Percentiles rank a stretch among this genome's conserved stretches.
phyloP scores from a whole-genome alignment of 2,888 invertebrate species.

The Andrena camellia region DNA sequence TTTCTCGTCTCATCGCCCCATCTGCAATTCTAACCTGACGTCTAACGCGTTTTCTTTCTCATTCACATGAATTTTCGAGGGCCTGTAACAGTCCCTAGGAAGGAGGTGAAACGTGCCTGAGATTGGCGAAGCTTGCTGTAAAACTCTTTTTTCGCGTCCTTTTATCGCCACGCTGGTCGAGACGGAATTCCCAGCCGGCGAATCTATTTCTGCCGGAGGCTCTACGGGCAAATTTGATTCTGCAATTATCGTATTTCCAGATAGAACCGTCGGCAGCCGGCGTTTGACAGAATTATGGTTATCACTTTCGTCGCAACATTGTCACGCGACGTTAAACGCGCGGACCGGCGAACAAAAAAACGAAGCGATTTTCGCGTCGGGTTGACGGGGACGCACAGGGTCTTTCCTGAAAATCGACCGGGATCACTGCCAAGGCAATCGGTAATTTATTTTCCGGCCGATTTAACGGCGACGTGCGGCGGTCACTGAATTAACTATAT shows the following conservation, averaged over 20 bases:
- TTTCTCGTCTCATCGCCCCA: not conserved
- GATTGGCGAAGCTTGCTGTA: conserved; percentile 14
- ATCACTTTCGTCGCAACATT: conserved; percentile 57
- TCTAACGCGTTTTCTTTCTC: no score
- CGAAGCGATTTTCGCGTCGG: conserved; percentile 47
- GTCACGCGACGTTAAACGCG: conserved; percentile 57
- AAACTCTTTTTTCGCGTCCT: conserved; percentile 16
- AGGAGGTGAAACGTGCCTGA: not conserved
- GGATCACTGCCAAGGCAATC: conserved; percentile 79
- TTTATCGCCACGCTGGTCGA: conserved; percentile 10
- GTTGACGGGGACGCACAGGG: not conserved
- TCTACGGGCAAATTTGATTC: conserved; percentile 48
- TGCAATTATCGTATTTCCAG: conserved; percentile 59
- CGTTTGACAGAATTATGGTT: conserved; percentile 58
- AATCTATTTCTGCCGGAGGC: conserved; percentile 46
- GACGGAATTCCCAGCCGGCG: conserved; percentile 13
- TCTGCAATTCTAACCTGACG: not conserved
- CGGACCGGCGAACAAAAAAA: conserved; percentile 33
- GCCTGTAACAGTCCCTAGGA: not conserved
- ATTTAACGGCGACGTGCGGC: conserved; percentile 59
- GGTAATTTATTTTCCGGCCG: conserved; percentile 77
- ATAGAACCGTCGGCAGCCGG: conserved; percentile 39
- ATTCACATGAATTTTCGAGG: not conserved
- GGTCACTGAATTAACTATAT: conserved; percentile 46
- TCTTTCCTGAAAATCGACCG: conserved; percentile 60